Evolutionary conservation across 2,888 invertebrate species (phyloP), one percentile per base, ranked within the genome.

Genomic region (Drosophila kambysellisi): DNA sequence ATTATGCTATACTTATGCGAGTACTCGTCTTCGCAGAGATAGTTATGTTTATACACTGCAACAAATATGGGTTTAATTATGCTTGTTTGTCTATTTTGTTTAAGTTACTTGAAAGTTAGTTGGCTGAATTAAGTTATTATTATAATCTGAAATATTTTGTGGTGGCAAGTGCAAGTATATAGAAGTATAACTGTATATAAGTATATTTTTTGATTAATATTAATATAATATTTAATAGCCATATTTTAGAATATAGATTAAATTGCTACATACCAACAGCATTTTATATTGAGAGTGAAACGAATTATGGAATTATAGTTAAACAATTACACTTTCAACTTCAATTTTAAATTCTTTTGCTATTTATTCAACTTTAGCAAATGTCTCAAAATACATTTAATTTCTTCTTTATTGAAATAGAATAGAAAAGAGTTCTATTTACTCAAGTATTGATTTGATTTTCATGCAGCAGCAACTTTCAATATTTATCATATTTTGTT

Each of bases 1-100:
- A 86, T 86, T 86, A 85, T 88, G 85, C 81, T 68, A 73, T 70
- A 88, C 81, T 83, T 88, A 82, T 88, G 80, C 66, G 66, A 65
- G 43, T 39, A 35, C 52, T 29, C 20, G 15, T 46, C 15, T 46
- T 15, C 20, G 7, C 15, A 46, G 4, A 46, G 20, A 46, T 46
- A 30, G 17, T 17, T 12, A 30, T 29, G 50, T 51, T 9, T 11
- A 30, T 41, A 4, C 43, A 57, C 57, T 32, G 57, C 43, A 15
- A 57, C 3, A 41, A 57, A 41, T 41, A 2, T 17, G 4, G 17
- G 15, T 20, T 15, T 0, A 15, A 43, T 20, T 43, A 43, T 43
- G 35, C 35, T 35, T 12, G 35, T 5, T 1, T 35, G 35, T 39
- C 17, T 39, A 17, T 39, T 39, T 39, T 4, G 17, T 8, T 39